Base-by-base conservation (phyloP, 2,888 invertebrate species). In the Neoitamus cyanurus region DNA sequence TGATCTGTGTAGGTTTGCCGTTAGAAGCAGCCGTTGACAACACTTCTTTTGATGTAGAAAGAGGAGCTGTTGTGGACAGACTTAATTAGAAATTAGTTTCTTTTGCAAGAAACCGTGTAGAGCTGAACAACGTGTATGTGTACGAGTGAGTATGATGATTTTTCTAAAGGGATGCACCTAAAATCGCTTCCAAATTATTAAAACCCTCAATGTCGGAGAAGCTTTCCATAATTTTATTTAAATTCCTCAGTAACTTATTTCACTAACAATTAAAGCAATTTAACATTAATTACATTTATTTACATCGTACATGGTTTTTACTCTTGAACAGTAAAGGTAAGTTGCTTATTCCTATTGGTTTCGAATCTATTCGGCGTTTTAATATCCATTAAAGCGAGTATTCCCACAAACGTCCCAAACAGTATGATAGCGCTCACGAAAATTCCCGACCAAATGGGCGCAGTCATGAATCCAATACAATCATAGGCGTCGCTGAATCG, bases 281-380 rank as follows among this genome's bases (percentile, higher is more conserved):
- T 25, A 58, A 58, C 58, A 58, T 58, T 25, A 37, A 37, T 11
- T 9, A 37, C 31, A 31, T 31, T 31, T n/a, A n/a, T n/a, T n/a
- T 34, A 34, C 34, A 37, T 58, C 7, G 2, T 58, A 25, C 0
- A 48, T 58, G 2, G 15, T 58, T 58, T 48, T 92, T 94, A 97
- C 89, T 97, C 97, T 87, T 93, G 93, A 78, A 95, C 94, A 75
- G 94, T 95, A 88, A 98, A 95, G 20, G 96, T 95, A 82, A 99
- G 95, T 86, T 97, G 96, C 92, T 98, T 99, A 89, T 96, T 97
- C 89, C 98, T 97, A 84, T 96, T 97, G 91, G 96, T 99, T 92
- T 99, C 99, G 91, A 99, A 99, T 88, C 97, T 94, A 91, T 99
- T 99, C 95, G 97, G 98, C 34, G 98, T 97, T 90, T 96, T 97